phyloP scores from a whole-genome alignment of 2,888 invertebrate species.

The Mesochorus sp. region DNA sequence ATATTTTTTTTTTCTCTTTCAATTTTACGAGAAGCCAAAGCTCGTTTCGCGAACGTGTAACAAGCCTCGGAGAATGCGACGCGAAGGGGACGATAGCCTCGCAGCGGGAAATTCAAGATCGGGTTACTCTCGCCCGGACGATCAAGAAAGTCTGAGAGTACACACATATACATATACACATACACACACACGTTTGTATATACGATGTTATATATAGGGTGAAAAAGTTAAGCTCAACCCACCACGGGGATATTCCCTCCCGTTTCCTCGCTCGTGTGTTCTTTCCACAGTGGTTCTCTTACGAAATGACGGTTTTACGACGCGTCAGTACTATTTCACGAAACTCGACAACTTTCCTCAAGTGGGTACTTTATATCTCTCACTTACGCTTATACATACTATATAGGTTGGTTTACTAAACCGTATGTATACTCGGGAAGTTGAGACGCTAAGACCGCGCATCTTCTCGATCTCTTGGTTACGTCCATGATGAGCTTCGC shows the following conservation, averaged over 20 bases:
- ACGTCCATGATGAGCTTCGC: constrained; percentile 8
- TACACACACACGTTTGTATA: neutral
- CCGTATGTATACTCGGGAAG: neutral
- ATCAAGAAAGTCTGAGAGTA: neutral
- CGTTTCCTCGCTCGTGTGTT: neutral
- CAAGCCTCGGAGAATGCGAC: neutral
- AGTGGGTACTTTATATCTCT: neutral
- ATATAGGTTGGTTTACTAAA: neutral
- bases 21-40: constrained; percentile 8
- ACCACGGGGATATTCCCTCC: neutral
- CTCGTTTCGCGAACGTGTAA: constrained; percentile 26
- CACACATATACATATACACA: neutral
- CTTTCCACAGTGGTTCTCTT: too few species aligned
- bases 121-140: neutral
- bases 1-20: neutral
- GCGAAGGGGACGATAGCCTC: neutral
- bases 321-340: constrained; percentile 42
- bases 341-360: constrained; percentile 36
- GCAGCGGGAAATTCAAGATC: constrained; percentile 12
- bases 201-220: neutral
- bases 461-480: constrained; percentile 1
- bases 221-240: constrained; percentile 23
- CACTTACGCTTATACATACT: constrained; percentile 4
- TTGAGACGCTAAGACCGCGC: constrained; percentile 2
- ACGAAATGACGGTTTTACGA: constrained; percentile 46